A percentile compares a stretch with the other conserved stretches of the same genome.
Evolutionary conservation across 1,140 invertebrate species (phyloP).

Genomic region (Spodoptera frugiperda): DNA sequence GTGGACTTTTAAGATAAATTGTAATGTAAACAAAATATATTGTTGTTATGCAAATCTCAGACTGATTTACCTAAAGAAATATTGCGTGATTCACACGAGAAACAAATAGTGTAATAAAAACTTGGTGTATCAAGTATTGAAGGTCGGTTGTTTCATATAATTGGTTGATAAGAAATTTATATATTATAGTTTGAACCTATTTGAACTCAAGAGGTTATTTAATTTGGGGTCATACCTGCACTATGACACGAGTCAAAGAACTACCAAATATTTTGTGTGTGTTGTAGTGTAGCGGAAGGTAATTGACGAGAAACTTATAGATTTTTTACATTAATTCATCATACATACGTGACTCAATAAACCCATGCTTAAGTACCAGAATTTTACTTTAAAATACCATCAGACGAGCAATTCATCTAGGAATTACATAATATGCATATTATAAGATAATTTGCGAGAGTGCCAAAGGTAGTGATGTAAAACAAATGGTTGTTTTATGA

Average conservation of each 20-base stretch:
- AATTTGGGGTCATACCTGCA: too few species aligned
- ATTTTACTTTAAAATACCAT: too few species aligned
- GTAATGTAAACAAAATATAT: not conserved
- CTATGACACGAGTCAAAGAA: not conserved
- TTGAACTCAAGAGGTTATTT: not conserved
- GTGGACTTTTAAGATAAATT: not conserved
- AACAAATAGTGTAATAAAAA: slow-evolving; percentile 2
- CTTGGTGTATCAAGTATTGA: not conserved
- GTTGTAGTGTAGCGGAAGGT: too few species aligned
- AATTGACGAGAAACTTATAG: too few species aligned
- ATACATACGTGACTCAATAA: too few species aligned
- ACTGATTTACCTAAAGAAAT: slow-evolving; percentile 3
- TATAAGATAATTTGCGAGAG: too few species aligned
- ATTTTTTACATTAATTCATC: too few species aligned
- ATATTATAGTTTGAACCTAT: not conserved
- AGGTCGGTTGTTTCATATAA: slow-evolving; percentile 10
- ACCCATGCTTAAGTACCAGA: too few species aligned
- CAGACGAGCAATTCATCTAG: too few species aligned
- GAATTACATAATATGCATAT: too few species aligned
- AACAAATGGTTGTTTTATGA: not conserved
- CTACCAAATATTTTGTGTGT: not conserved
- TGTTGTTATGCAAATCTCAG: slow-evolving; percentile 7
- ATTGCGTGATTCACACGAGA: slow-evolving; percentile 16
- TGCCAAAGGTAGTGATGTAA: not conserved
- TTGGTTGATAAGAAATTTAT: not conserved